Evolutionary conservation across 1,140 invertebrate genomes (phyloP).

Genomic region (Apis laboriosa): DNA sequence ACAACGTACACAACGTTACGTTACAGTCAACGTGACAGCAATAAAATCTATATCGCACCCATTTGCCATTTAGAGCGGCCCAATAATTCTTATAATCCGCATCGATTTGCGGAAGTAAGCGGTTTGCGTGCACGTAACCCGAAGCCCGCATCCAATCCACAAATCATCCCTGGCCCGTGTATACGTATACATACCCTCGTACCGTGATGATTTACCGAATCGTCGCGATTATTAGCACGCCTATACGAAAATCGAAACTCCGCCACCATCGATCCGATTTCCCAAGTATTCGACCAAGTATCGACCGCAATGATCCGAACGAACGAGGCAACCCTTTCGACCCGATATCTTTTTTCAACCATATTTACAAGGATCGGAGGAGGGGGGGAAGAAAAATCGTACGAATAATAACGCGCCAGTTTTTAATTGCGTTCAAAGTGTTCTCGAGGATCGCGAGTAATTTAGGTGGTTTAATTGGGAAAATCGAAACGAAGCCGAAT

Average conservation of each 20-base stretch:
- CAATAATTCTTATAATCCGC: slow-evolving; percentile 66
- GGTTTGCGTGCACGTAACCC: slow-evolving; percentile 47
- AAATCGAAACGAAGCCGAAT: slow-evolving; percentile 9
- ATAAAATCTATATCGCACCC: slow-evolving; percentile 61
- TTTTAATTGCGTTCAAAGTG: background rate
- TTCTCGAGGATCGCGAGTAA: background rate
- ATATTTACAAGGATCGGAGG: too few species aligned
- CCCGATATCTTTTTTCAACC: too few species aligned
- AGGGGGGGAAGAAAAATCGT: background rate
- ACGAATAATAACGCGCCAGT: background rate
- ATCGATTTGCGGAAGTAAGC: slow-evolving; percentile 62
- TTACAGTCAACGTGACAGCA: slow-evolving; percentile 39
- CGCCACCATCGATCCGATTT: background rate
- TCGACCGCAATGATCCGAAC: too few species aligned
- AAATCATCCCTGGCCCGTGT: slow-evolving; percentile 45
- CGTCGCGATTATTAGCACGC: slow-evolving; percentile 58
- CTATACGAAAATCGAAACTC: slow-evolving; percentile 49
- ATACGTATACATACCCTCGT: background rate
- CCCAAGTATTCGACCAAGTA: background rate
- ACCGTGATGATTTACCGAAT: slow-evolving; percentile 53
- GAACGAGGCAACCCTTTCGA: too few species aligned
- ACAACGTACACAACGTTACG: slow-evolving; percentile 40
- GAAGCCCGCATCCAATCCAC: slow-evolving; percentile 51
- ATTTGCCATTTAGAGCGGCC: slow-evolving; percentile 56
- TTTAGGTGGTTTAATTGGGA: background rate